Percentiles rank a stretch among this genome's conserved stretches.
These are phyloP conservation scores for Allacma fusca DNA, from an alignment of 2,888 invertebrate species.

Conservation along the genomic window DNA sequence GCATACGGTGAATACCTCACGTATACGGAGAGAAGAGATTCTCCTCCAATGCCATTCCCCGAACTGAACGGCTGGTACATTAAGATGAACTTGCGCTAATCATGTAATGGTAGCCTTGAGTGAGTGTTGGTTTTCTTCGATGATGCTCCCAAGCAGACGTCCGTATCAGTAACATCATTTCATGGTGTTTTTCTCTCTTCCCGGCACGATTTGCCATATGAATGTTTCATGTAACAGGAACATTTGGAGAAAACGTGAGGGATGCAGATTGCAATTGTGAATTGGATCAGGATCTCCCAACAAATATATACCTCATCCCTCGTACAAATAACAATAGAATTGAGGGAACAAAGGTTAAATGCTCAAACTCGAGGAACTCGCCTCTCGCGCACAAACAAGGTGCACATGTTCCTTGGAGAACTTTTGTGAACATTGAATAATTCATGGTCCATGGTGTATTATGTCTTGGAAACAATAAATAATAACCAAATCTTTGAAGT, in stretches of 20 bases:
- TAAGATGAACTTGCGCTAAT: slow-evolving; percentile 18
- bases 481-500: background rate
- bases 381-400: background rate
- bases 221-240: background rate
- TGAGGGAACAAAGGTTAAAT: slow-evolving; percentile 29
- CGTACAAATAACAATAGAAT: slow-evolving; percentile 28
- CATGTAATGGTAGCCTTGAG: slow-evolving; percentile 23
- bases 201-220: slow-evolving; percentile 27
- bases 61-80: background rate
- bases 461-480: slow-evolving; percentile 14
- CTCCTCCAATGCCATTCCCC: background rate
- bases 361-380: background rate
- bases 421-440: slow-evolving; percentile 3
- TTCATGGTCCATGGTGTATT: background rate
- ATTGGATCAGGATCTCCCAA: slow-evolving; percentile 36
- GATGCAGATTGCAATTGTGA: slow-evolving; percentile 37
- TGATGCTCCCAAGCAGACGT: background rate
- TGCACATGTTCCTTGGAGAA: background rate
- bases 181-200: slow-evolving; percentile 23
- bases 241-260: slow-evolving; percentile 35
- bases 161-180: slow-evolving; percentile 23
- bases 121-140: slow-evolving; percentile 5
- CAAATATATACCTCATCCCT: background rate
- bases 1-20: too few species aligned
- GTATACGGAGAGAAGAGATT: background rate